Conservation (phyloP, 2,797 vertebrate genomes). For the Liasis olivaceus region DNA sequence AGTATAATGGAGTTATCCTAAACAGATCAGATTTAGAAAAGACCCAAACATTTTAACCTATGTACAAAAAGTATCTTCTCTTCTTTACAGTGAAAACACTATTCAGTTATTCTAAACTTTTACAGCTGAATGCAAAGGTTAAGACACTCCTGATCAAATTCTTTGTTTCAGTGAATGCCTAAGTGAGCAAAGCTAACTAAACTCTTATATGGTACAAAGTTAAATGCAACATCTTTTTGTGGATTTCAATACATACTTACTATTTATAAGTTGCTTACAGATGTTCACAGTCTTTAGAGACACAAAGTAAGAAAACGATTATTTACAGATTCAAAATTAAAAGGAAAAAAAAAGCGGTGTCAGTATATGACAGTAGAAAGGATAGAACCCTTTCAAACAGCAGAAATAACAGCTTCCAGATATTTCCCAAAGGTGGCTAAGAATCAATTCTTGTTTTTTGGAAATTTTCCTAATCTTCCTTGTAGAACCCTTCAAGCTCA, state of each 20-base stretch:
- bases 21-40: background rate
- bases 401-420: too few relatives aligned
- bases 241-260: background rate
- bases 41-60: background rate
- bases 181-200: background rate
- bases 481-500: too few relatives aligned
- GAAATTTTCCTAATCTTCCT: too few relatives aligned
- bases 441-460: too few relatives aligned
- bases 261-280: background rate
- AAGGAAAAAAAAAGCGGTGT: background rate
- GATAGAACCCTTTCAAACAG: too few relatives aligned
- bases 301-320: too few relatives aligned
- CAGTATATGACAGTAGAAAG: background rate
- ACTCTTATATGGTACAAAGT: background rate
- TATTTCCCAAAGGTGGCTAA: too few relatives aligned
- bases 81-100: background rate
- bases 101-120: background rate
- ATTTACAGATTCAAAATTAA: background rate
- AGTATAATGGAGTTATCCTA: background rate
- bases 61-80: background rate
- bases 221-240: background rate
- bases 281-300: background rate
- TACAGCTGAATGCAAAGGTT: background rate
- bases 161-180: background rate
- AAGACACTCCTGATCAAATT: background rate